phyloP scores from a whole-genome alignment of 2,113 vertebrate species.

The Aptenodytes forsteri region DNA sequence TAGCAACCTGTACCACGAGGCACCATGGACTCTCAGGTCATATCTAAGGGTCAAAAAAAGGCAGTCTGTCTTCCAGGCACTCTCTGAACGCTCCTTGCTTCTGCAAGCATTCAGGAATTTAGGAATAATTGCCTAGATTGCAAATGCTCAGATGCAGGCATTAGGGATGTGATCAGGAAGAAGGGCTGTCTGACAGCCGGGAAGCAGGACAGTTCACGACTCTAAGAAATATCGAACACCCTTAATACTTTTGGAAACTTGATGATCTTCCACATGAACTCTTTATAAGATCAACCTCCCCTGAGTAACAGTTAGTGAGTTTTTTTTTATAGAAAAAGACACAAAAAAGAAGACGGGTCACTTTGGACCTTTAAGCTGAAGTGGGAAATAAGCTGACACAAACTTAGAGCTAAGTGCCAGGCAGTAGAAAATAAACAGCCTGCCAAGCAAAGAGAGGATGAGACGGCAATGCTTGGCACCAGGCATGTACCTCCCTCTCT shows the following conservation, averaged over 20 bases:
- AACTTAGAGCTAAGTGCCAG: not conserved
- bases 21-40: not conserved
- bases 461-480: not conserved
- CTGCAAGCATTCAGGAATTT: not conserved
- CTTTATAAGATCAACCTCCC: not conserved
- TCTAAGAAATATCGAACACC: not conserved
- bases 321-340: not conserved
- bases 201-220: not conserved
- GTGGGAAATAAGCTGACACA: not conserved
- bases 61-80: not conserved
- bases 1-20: not conserved
- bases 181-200: not conserved
- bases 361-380: not conserved
- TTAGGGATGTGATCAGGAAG: not conserved
- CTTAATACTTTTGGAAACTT: not conserved
- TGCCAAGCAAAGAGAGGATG: not conserved
- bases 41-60: not conserved
- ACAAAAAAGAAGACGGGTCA: constrained; percentile 7
- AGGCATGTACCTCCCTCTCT: not conserved
- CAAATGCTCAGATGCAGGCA: not conserved
- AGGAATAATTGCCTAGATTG: not conserved
- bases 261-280: not conserved
- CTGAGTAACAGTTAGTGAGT: not conserved
- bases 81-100: not conserved
- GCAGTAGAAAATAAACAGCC: not conserved